phyloP scores from a whole-genome alignment of 2,888 invertebrate genomes.

The Doris montereyensis region DNA sequence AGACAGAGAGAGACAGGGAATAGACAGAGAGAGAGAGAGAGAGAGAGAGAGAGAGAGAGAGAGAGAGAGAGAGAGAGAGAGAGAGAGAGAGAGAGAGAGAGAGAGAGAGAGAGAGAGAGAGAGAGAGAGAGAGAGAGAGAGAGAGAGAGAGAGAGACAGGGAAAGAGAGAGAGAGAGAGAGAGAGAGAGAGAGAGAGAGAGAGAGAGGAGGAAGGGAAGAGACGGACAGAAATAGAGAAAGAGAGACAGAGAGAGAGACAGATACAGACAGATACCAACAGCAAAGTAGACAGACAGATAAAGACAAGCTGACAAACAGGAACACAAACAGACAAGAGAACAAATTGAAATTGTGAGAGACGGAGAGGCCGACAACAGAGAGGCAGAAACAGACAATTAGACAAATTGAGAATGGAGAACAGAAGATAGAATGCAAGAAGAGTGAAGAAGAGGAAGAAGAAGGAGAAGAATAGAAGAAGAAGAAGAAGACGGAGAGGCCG shows the following conservation, averaged over 20 bases:
- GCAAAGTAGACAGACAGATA: not conserved
- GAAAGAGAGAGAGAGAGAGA: not conserved
- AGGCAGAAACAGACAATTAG: not conserved
- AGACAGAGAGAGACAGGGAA: not conserved
- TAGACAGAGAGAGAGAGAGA: not conserved
- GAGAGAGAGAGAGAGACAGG: not conserved
- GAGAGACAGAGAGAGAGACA: not conserved
- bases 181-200: not conserved
- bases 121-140: not conserved
- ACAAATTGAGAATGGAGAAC: not conserved
- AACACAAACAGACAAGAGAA: not conserved
- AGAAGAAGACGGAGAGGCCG: not conserved
- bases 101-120: not conserved
- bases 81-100: not conserved
- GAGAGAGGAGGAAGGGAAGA: not conserved
- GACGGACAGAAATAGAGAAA: not conserved
- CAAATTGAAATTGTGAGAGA: not conserved
- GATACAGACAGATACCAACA: not conserved
- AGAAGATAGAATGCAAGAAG: not conserved
- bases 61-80: not conserved
- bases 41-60: not conserved
- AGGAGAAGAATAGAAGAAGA: not conserved
- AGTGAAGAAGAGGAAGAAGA: not conserved
- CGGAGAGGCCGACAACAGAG: not conserved
- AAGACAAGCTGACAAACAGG: not conserved